Evolutionary conservation across 2,888 invertebrate genomes (phyloP).

Genomic region (Acrobasis suavella): DNA sequence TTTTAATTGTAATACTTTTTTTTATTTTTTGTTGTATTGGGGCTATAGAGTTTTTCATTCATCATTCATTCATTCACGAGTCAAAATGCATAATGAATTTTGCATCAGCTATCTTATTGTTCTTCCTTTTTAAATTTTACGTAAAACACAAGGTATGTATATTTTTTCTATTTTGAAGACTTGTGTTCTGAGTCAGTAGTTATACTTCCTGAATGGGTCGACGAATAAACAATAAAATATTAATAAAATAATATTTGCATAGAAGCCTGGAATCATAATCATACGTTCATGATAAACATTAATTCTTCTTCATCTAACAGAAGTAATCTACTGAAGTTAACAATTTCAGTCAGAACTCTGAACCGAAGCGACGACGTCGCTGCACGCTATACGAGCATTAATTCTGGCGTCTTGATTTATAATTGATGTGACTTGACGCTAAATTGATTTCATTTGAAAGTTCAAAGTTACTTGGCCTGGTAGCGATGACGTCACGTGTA

Average conservation of each 20-base stretch:
- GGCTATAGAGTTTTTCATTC: no score
- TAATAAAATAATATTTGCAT: neutral
- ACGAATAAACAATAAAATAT: neutral
- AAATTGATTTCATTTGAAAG: slow-evolving; percentile 5
- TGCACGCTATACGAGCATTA: slow-evolving; percentile 18
- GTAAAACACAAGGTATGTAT: no score
- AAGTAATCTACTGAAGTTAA: slow-evolving; percentile 7
- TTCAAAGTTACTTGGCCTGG: neutral
- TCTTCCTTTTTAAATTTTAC: no score
- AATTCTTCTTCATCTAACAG: neutral
- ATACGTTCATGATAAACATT: neutral
- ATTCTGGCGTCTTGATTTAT: slow-evolving; percentile 9
- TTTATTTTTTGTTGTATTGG: no score
- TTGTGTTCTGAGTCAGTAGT: no score
- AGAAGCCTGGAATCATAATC: neutral
- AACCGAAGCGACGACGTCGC: slow-evolving; percentile 1
- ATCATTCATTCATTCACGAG: no score
- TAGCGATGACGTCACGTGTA: slow-evolving; percentile 23
- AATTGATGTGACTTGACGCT: slow-evolving; percentile 13
- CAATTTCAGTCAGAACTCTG: slow-evolving; percentile 7
- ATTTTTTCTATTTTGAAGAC: no score
- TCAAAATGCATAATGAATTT: no score
- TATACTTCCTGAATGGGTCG: no score
- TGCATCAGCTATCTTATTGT: no score
- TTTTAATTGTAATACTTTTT: no score